Percentiles rank a stretch among this genome's conserved stretches.
These are phyloP conservation scores for Siniperca scherzeri DNA, from an alignment of 2,797 vertebrate species.

Conservation along the genomic window DNA sequence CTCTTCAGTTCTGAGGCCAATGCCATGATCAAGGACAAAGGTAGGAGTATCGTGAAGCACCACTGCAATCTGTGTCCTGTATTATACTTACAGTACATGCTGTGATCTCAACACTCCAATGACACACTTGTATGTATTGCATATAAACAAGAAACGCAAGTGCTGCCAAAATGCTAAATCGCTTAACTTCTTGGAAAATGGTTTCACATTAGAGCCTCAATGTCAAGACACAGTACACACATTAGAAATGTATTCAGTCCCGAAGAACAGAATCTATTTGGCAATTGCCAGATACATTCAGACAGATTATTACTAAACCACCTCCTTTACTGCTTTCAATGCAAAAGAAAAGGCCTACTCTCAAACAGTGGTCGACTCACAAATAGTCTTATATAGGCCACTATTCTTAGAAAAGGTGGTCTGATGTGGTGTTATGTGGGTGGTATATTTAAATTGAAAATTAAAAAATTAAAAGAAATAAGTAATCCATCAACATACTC, in stretches of 20 bases:
- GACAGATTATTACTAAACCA: not conserved
- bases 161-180: not conserved
- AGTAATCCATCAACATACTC: not conserved
- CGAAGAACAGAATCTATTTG: not conserved
- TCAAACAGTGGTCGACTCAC: not conserved
- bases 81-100: not conserved
- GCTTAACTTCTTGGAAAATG: not conserved
- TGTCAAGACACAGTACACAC: not conserved
- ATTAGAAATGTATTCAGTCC: not conserved
- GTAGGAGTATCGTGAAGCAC: not conserved
- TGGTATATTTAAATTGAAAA: not conserved
- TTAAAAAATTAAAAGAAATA: not conserved
- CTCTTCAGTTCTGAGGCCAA: not conserved
- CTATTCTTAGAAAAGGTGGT: not conserved
- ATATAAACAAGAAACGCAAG: not conserved
- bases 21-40: constrained; percentile 11
- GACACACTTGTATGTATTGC: not conserved
- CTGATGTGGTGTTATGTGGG: not conserved
- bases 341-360: not conserved
- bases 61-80: not conserved
- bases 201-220: not conserved
- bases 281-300: not conserved
- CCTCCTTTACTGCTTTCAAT: not conserved
- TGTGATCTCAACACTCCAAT: not conserved
- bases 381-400: not conserved